A percentile compares a stretch with the other conserved stretches of the same genome.
phyloP scores from a whole-genome alignment of 2,797 vertebrate species.

The Cuniculus paca region DNA sequence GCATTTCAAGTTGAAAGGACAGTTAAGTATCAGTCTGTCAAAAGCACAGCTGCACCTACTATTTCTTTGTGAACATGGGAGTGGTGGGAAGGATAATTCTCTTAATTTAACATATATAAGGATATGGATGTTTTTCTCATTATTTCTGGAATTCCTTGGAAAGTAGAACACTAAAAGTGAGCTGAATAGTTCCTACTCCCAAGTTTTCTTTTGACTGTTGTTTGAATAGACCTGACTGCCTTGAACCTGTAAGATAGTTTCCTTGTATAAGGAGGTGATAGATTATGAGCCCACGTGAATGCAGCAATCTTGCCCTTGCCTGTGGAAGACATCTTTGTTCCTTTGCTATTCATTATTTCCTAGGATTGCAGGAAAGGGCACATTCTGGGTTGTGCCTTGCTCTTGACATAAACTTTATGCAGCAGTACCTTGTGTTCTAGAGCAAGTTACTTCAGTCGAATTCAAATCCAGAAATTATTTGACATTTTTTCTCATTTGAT shows the following conservation, averaged over 20 bases:
- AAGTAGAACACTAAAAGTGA: not conserved
- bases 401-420: accelerated
- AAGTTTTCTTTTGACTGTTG: not conserved
- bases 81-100: not conserved
- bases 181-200: not conserved
- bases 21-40: not conserved
- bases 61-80: not conserved
- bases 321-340: too few relatives aligned
- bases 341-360: not conserved
- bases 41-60: not conserved
- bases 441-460: not conserved
- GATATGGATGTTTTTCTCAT: not conserved
- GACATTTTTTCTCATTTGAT: not conserved
- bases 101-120: not conserved
- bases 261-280: too few relatives aligned
- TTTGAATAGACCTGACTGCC: not conserved
- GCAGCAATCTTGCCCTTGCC: not conserved
- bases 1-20: not conserved
- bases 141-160: not conserved
- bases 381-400: not conserved
- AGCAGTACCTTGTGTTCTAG: accelerated
- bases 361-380: not conserved
- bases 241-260: not conserved
- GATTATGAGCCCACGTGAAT: accelerated
- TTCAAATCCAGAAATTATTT: not conserved